Percentiles rank a stretch among this genome's conserved stretches.
Conservation (phyloP, 2,113 vertebrate genomes). For the Nipponia nippon region DNA sequence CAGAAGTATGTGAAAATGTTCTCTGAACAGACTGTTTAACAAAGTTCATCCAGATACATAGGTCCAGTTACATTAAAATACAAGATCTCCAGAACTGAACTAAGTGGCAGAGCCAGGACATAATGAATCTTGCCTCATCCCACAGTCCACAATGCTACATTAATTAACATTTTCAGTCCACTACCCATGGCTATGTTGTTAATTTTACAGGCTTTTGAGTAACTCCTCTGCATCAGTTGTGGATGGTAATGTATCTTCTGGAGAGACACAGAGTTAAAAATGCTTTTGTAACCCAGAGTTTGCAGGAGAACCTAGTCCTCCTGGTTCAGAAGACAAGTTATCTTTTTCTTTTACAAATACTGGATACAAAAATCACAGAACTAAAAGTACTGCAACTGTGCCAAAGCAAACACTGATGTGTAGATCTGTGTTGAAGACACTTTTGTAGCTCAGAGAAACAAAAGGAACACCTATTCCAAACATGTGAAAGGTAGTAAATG, state of each 20-base stretch:
- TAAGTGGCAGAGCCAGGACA: background rate
- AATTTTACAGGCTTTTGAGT: conserved; percentile 45
- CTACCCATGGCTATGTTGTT: conserved; percentile 7
- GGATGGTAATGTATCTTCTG: background rate
- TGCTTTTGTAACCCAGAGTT: background rate
- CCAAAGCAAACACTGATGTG: background rate
- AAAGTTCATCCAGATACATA: background rate
- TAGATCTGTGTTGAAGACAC: background rate
- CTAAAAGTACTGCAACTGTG: background rate
- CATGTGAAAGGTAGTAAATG: background rate
- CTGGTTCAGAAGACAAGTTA: background rate
- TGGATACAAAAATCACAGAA: background rate
- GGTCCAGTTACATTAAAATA: background rate
- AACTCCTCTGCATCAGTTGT: conserved; percentile 40
- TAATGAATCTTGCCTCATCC: conserved; percentile 52
- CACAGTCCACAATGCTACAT: conserved; percentile 1
- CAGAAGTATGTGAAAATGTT: background rate
- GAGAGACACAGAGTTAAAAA: background rate
- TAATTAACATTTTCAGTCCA: conserved; percentile 53
- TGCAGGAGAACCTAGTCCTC: background rate
- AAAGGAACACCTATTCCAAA: background rate
- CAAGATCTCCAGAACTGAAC: conserved; percentile 7
- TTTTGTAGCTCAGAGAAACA: background rate
- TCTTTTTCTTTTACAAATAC: background rate
- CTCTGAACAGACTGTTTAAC: background rate